Evolutionary conservation across 30 jellyfish, hydroid and myxozoan species (phyloP).

Genomic region (Aurelia aurita): DNA sequence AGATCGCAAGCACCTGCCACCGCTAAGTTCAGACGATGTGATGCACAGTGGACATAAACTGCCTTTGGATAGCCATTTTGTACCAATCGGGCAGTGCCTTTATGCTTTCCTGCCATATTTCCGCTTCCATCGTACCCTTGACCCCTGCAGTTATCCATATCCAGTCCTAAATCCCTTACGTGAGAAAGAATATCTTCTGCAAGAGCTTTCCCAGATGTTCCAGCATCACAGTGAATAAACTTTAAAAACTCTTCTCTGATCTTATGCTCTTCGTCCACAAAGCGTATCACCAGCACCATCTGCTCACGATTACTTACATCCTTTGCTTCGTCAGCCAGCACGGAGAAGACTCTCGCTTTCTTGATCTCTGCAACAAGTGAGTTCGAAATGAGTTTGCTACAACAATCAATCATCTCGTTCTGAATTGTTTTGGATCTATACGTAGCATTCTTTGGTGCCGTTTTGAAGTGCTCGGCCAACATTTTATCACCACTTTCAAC

Average conservation of each 20-base stretch:
- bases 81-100: conserved; percentile 54
- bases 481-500: conserved; percentile 25
- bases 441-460: conserved; percentile 66
- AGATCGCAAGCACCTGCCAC: conserved; percentile 45
- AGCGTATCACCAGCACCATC: conserved; percentile 55
- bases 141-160: conserved; percentile 44
- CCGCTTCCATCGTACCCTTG: conserved; percentile 79
- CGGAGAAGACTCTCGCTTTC: conserved; percentile 20
- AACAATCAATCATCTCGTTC: conserved; percentile 48
- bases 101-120: conserved; percentile 49
- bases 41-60: conserved; percentile 34
- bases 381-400: conserved; percentile 32
- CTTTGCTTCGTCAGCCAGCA: conserved; percentile 67
- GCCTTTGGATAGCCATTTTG: conserved; percentile 19
- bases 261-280: conserved; percentile 3
- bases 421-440: conserved; percentile 66
- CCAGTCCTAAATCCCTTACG: not conserved
- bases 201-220: conserved; percentile 42
- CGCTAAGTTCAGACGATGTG: conserved; percentile 37
- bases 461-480: conserved; percentile 16
- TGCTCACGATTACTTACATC: conserved; percentile 53
- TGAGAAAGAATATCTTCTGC: conserved; percentile 1
- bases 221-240: conserved; percentile 29
- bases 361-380: conserved; percentile 22
- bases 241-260: conserved; percentile 29